Evolutionary conservation across 64 coral and sea anemone genomes (phyloP).

Genomic region (Acropora yongei): DNA sequence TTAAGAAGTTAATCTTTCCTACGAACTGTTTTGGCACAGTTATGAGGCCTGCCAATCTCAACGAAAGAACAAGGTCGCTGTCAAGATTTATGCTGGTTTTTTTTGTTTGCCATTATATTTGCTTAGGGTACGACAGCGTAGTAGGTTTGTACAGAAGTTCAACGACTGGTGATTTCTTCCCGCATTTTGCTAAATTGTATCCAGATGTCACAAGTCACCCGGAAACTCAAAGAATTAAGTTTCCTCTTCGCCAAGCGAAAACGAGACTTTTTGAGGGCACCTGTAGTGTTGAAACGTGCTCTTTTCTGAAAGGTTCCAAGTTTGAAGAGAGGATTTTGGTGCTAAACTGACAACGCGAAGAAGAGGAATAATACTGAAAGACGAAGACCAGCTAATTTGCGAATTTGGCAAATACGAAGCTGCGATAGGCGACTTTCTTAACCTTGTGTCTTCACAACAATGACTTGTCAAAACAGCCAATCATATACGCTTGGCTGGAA

Average conservation of each 20-base stretch:
- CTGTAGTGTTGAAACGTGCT: background rate
- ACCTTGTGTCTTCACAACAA: background rate
- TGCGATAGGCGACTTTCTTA: background rate
- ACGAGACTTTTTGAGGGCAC: background rate
- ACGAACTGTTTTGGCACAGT: background rate
- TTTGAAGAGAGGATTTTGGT: background rate
- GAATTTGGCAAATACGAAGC: background rate
- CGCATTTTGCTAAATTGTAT: background rate
- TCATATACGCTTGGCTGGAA: background rate
- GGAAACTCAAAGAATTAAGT: background rate
- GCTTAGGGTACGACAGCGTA: too few species aligned
- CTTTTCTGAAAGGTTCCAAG: background rate
- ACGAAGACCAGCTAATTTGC: conserved; percentile 32
- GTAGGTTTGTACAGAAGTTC: too few species aligned
- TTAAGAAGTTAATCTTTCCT: background rate
- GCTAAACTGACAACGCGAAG: background rate
- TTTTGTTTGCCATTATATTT: too few species aligned
- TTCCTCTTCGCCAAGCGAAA: background rate
- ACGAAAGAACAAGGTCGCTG: too few species aligned
- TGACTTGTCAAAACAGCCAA: background rate
- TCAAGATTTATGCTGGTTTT: too few species aligned
- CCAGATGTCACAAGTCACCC: background rate
- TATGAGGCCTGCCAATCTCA: background rate
- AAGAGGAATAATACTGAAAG: background rate
- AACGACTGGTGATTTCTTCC: too few species aligned